Evolutionary conservation across 2,888 invertebrate genomes (phyloP).

Genomic region (Chaitophorus viminalis): DNA sequence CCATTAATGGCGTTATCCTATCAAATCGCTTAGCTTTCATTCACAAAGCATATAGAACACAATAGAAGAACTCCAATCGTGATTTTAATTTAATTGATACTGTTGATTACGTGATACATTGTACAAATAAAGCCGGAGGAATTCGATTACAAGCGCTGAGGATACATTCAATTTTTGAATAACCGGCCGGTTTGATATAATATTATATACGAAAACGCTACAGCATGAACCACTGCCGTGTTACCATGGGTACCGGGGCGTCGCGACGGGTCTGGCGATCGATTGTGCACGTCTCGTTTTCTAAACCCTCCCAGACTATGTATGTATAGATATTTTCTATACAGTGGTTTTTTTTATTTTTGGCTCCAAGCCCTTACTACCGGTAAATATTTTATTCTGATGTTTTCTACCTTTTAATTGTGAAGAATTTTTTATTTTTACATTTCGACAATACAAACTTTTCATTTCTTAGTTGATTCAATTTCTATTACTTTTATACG

Average conservation of each 20-base stretch:
- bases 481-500: background rate
- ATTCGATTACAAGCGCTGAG: background rate
- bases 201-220: slow-evolving; percentile 4
- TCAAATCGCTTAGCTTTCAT: no score
- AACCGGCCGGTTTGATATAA: slow-evolving; percentile 31
- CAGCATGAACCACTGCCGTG: slow-evolving; percentile 17
- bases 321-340: background rate
- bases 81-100: slow-evolving; percentile 12
- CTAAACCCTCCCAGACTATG: slow-evolving; percentile 34
- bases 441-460: background rate
- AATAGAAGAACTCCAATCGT: no score
- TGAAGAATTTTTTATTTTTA: background rate
- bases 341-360: slow-evolving; percentile 29
- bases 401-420: background rate
- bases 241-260: slow-evolving; percentile 56
- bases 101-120: no score
- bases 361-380: slow-evolving; percentile 1
- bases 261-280: slow-evolving; percentile 58
- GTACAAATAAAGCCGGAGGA: background rate
- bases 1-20: no score
- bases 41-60: background rate
- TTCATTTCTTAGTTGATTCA: no score
- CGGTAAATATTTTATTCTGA: background rate
- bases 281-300: slow-evolving; percentile 51
- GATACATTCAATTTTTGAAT: slow-evolving; percentile 53